A percentile compares a stretch with the other conserved stretches of the same genome.
Conservation (phyloP, 2,888 invertebrate genomes). For the Cephus runcator region DNA sequence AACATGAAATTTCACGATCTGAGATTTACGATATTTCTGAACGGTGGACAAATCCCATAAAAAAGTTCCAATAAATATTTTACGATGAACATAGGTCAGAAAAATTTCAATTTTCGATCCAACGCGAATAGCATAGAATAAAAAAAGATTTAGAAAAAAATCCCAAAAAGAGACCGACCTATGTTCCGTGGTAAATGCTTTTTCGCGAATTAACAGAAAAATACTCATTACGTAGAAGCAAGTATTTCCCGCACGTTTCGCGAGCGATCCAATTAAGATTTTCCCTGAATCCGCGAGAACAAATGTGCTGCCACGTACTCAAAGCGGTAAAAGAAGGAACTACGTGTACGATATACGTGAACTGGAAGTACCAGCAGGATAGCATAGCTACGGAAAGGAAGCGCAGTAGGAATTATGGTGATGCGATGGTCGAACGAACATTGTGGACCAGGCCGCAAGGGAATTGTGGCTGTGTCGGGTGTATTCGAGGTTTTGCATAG, state of each 20-base stretch:
- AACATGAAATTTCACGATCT: conserved; percentile 48
- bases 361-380: too few species aligned
- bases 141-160: too few species aligned
- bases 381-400: background rate
- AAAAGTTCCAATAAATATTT: conserved; percentile 21
- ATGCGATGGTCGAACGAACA: conserved; percentile 26
- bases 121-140: too few species aligned
- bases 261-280: background rate
- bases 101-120: too few species aligned
- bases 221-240: too few species aligned
- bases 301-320: background rate
- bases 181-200: too few species aligned
- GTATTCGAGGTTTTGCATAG: conserved; percentile 23
- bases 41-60: conserved; percentile 53
- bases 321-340: background rate
- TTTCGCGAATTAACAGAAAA: too few species aligned
- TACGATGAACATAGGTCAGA: too few species aligned
- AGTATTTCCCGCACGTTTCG: background rate
- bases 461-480: conserved; percentile 29
- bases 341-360: too few species aligned
- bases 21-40: conserved; percentile 52
- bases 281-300: background rate
- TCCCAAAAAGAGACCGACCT: too few species aligned
- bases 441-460: conserved; percentile 19
- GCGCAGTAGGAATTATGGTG: conserved; percentile 36